Conservation (phyloP, 2,113 vertebrate species). For the Electrona antarctica region DNA sequence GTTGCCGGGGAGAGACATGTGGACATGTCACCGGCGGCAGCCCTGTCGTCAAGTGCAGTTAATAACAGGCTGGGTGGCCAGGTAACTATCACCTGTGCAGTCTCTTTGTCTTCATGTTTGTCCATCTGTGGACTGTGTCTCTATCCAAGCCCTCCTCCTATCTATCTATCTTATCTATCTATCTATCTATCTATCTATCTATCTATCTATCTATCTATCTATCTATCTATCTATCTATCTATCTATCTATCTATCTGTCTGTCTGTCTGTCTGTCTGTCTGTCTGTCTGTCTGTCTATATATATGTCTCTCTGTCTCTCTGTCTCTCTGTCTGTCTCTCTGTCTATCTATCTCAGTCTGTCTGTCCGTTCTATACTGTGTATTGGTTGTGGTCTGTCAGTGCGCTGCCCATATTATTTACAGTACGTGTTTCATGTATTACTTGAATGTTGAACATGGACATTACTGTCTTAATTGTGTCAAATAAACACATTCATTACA, state of each 20-base stretch:
- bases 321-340: too few species aligned
- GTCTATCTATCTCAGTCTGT: not conserved
- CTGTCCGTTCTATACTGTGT: not conserved
- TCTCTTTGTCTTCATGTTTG: conserved; percentile 12
- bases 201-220: not conserved
- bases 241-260: too few species aligned
- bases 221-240: too few species aligned
- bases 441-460: too few species aligned
- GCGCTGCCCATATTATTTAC: too few species aligned
- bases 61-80: conserved; percentile 65
- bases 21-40: conserved; percentile 49
- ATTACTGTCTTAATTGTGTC: too few species aligned
- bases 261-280: conserved; percentile 10
- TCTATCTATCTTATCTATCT: conserved; percentile 17
- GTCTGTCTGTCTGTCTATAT: conserved; percentile 15
- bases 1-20: conserved; percentile 46
- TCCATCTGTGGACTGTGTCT: not conserved
- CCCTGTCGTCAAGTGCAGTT: conserved; percentile 40
- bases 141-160: not conserved
- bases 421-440: too few species aligned
- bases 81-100: conserved; percentile 68
- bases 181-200: conserved; percentile 17
- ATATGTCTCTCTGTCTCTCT: not conserved
- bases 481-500: too few species aligned
- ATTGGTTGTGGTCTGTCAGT: too few species aligned